Conservation (phyloP, 2,113 vertebrate species). For the Pandion haliaetus region DNA sequence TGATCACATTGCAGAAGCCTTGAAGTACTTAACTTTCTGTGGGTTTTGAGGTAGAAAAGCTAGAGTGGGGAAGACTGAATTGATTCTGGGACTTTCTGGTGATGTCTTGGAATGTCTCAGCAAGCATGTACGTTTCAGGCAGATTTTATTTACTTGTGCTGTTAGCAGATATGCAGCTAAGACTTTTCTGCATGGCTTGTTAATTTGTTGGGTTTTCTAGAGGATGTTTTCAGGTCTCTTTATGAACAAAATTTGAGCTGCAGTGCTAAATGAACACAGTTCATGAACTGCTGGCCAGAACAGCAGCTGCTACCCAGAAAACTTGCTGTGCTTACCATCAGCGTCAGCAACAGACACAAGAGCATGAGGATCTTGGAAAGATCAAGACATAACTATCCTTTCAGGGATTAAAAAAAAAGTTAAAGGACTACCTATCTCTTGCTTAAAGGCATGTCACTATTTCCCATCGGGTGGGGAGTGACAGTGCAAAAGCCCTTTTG, state of each 20-base stretch:
- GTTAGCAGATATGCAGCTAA: not conserved
- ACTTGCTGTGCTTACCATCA: not conserved
- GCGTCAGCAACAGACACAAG: not conserved
- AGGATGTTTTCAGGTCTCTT: not conserved
- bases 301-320: not conserved
- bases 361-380: not conserved
- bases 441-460: no score
- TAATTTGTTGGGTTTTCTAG: not conserved
- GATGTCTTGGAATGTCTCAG: not conserved
- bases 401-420: not conserved
- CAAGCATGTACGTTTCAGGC: not conserved
- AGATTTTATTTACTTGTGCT: not conserved
- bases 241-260: not conserved
- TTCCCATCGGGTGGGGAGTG: not conserved
- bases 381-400: not conserved
- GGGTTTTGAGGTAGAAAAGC: not conserved
- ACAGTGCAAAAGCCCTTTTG: not conserved
- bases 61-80: not conserved
- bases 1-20: not conserved
- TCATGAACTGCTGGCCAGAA: not conserved
- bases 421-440: not conserved
- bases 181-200: not conserved
- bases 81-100: not conserved
- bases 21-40: not conserved
- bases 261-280: not conserved